Evolutionary conservation across 2,113 vertebrate species (phyloP).

Genomic region (Chiloscyllium plagiosum): DNA sequence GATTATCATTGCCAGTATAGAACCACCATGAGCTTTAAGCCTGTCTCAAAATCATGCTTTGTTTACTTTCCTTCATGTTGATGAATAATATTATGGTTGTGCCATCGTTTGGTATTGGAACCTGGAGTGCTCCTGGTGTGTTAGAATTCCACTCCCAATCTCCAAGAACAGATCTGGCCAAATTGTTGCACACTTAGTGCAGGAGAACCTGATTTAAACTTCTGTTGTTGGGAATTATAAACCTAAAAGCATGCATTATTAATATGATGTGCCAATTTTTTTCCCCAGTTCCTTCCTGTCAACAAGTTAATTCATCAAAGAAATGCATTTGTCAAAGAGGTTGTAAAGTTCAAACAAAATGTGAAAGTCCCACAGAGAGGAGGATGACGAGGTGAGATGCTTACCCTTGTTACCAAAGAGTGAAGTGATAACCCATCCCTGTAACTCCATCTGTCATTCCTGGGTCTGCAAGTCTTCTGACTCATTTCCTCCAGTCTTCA

Average conservation of each 20-base stretch:
- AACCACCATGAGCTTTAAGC: neutral
- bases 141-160: neutral
- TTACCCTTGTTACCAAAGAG: neutral
- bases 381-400: neutral
- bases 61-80: neutral
- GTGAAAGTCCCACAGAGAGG: neutral
- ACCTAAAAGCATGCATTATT: neutral
- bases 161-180: neutral
- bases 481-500: neutral
- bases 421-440: neutral
- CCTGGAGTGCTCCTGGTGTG: no score
- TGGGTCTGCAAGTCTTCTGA: neutral
- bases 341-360: neutral
- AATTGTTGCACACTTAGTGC: neutral
- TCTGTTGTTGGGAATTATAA: neutral
- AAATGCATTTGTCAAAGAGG: neutral
- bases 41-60: neutral
- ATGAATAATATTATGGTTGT: neutral
- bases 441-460: neutral
- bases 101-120: neutral
- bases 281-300: neutral
- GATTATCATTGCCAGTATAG: neutral
- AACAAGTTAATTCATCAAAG: neutral
- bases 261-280: neutral
- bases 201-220: neutral